Evolutionary conservation across 2,888 invertebrate genomes (phyloP).

Genomic region (Nowickia ferox): DNA sequence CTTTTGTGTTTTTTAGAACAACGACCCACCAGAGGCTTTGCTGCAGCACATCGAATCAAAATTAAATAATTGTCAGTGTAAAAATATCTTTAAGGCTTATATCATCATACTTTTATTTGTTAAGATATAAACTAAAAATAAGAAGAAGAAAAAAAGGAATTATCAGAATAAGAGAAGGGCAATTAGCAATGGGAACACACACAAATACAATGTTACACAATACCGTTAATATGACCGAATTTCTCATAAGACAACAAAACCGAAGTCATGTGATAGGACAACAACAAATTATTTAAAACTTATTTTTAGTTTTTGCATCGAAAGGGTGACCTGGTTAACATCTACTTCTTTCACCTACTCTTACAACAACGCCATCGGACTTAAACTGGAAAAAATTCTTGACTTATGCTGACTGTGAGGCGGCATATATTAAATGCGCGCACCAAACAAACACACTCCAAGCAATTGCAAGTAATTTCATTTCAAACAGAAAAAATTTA

Average conservation of each 20-base stretch:
- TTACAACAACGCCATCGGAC: conserved; percentile 2
- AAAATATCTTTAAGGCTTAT: not conserved
- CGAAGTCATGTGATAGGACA: conserved; percentile 10
- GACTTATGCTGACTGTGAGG: conserved; percentile 52
- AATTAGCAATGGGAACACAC: not conserved
- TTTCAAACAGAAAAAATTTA: conserved; percentile 36
- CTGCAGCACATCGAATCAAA: not conserved
- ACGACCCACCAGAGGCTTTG: not conserved
- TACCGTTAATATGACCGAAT: conserved; percentile 64
- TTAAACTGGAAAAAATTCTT: conserved; percentile 31
- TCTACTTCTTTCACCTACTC: conserved; percentile 53
- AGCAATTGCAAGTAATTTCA: conserved; percentile 64
- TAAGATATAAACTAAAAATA: not conserved
- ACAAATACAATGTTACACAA: not conserved
- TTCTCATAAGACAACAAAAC: not conserved
- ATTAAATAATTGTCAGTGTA: not conserved
- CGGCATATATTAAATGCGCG: conserved; percentile 55
- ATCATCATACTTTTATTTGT: not conserved
- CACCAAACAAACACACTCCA: conserved; percentile 52
- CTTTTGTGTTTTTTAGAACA: conserved; percentile 38
- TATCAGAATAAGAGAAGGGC: not conserved
- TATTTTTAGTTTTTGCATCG: conserved; percentile 20
- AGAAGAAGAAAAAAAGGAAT: no score
- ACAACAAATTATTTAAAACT: conserved; percentile 46
- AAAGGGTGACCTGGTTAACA: conserved; percentile 68